A percentile compares a stretch with the other conserved stretches of the same genome.
These are phyloP conservation scores for Ptiloglossa arizonensis DNA, from an alignment of 1,140 invertebrate genomes.

Conservation along the genomic window DNA sequence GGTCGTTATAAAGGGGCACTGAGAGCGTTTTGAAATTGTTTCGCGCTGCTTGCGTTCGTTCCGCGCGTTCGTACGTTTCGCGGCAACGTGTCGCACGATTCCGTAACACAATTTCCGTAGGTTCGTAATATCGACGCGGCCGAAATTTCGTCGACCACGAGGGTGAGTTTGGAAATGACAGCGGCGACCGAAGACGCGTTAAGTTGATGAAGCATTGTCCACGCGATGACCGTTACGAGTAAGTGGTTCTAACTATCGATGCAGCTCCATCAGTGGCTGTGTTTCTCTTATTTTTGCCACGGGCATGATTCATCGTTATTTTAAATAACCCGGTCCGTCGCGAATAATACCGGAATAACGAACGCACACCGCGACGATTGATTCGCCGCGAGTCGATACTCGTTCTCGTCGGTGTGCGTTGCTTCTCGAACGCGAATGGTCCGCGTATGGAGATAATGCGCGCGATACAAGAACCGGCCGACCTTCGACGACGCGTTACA, in stretches of 20 bases:
- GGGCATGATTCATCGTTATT: constrained; percentile 25
- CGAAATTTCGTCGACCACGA: constrained; percentile 60
- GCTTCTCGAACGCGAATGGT: not conserved
- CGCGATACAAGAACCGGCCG: not conserved
- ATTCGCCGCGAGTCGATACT: not conserved
- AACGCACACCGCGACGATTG: not conserved
- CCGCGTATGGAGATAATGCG: not conserved
- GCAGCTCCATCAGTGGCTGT: not conserved
- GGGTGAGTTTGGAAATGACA: not conserved
- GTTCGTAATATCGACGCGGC: constrained; percentile 26
- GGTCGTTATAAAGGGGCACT: no score
- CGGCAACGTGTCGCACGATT: no score
- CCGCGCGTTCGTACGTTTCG: no score
- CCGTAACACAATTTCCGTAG: constrained; percentile 7
- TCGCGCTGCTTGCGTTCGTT: no score
- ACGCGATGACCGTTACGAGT: not conserved
- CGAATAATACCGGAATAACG: constrained; percentile 31
- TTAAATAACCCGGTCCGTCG: not conserved
- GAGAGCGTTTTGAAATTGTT: no score
- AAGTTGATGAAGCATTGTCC: constrained; percentile 17
- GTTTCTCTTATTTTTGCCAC: constrained; percentile 1
- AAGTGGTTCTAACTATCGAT: not conserved
- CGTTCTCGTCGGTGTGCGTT: not conserved
- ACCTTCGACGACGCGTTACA: constrained; percentile 13
- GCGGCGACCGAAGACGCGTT: constrained; percentile 1